phyloP scores from a whole-genome alignment of 2,113 vertebrate genomes.

The Protomyctophum bolini region DNA sequence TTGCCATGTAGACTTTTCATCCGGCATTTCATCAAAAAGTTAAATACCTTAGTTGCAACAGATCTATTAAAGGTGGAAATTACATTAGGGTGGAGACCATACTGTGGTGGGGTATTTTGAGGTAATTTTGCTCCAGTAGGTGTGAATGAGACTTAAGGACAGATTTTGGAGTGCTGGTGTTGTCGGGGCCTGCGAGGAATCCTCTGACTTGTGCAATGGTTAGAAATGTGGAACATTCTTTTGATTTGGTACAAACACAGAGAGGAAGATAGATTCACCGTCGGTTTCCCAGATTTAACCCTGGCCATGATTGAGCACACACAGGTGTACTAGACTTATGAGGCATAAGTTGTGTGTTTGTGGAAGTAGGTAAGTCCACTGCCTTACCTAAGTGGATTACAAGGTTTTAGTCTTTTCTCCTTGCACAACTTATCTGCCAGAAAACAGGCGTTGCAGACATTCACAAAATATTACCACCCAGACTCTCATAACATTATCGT shows the following conservation, averaged over 20 bases:
- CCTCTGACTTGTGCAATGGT: constrained; percentile 51
- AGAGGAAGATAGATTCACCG: constrained; percentile 32
- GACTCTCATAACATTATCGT: constrained; percentile 73
- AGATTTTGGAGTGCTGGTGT: constrained; percentile 32
- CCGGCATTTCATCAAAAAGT: constrained; percentile 32
- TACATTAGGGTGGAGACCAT: constrained; percentile 18
- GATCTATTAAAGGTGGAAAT: constrained; percentile 32
- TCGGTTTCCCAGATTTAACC: constrained; percentile 35
- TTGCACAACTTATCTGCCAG: constrained; percentile 76
- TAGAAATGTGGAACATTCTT: constrained; percentile 48
- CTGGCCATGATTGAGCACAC: constrained; percentile 43
- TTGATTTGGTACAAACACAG: constrained; percentile 53
- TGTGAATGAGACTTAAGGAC: constrained; percentile 37
- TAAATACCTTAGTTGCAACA: constrained; percentile 33
- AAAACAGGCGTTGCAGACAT: constrained; percentile 76
- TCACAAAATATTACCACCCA: constrained; percentile 71
- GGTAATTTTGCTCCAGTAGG: constrained; percentile 19
- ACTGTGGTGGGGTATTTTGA: constrained; percentile 23
- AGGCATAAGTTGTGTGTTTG: constrained; percentile 65
- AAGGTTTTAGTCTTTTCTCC: constrained; percentile 77
- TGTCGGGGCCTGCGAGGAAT: constrained; percentile 46
- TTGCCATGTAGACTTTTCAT: constrained; percentile 9
- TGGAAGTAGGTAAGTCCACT: constrained; percentile 69
- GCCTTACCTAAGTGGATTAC: constrained; percentile 78
- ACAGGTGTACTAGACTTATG: constrained; percentile 65